These are phyloP conservation scores for Taphrorychus bicolor DNA, from an alignment of 2,888 invertebrate genomes.

Conservation along the genomic window DNA sequence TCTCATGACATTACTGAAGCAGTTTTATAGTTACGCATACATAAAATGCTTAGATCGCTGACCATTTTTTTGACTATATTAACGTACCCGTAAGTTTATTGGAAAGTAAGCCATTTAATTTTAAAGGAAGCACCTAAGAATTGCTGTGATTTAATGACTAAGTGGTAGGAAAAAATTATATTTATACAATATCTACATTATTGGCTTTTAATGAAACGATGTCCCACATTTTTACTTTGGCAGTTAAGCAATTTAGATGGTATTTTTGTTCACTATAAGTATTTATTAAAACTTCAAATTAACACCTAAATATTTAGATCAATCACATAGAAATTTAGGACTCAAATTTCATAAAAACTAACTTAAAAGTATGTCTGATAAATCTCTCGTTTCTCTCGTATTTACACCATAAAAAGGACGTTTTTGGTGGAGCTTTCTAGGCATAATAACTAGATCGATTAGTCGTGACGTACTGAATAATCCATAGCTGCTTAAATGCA, in stretches of 20 bases:
- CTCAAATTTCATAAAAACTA: neutral
- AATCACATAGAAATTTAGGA: conserved; percentile 5
- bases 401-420: conserved; percentile 1
- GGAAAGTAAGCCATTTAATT: conserved; percentile 11
- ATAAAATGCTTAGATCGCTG: conserved; percentile 48
- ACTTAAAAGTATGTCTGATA: too few species aligned
- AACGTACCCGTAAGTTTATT: conserved; percentile 9
- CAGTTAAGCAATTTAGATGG: too few species aligned
- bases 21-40: conserved; percentile 61
- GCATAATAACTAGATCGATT: neutral
- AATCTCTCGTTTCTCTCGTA: too few species aligned
- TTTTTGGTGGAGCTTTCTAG: neutral
- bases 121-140: conserved; percentile 7
- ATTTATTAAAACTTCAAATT: neutral
- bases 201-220: too few species aligned
- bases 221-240: neutral
- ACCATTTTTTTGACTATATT: neutral
- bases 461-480: neutral
- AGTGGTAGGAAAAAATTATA: neutral
- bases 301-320: neutral
- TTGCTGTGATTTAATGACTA: conserved; percentile 5
- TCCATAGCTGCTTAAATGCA: neutral
- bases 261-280: too few species aligned
- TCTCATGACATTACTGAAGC: conserved; percentile 60
- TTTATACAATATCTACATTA: neutral